These are phyloP conservation scores for Microcebus tavaratra DNA, from an alignment of 2,113 vertebrate genomes.

Conservation along the genomic window DNA sequence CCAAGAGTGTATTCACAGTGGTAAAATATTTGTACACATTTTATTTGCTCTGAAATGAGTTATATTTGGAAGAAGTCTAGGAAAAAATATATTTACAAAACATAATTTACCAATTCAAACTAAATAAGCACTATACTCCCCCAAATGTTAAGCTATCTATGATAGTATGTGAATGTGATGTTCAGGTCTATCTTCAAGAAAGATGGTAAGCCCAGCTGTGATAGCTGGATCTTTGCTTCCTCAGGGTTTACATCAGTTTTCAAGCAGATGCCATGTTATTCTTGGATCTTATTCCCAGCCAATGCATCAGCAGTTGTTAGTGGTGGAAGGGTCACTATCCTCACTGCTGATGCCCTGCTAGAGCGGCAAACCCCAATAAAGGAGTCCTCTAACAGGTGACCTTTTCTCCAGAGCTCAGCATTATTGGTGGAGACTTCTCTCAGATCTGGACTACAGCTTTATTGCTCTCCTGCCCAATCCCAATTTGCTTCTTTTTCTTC, in stretches of 20 bases:
- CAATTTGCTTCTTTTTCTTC: neutral
- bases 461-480: rapidly evolving
- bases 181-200: neutral
- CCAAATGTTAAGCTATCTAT: neutral
- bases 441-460: neutral
- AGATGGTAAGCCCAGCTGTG: neutral
- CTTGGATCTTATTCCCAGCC: neutral
- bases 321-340: neutral
- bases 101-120: neutral
- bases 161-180: neutral
- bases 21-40: neutral
- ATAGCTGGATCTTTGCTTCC: neutral
- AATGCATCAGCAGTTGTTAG: neutral
- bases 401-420: neutral
- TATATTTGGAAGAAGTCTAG: neutral
- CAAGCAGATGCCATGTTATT: neutral
- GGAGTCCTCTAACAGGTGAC: neutral
- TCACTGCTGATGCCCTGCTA: neutral
- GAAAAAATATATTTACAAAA: neutral
- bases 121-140: neutral
- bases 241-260: neutral
- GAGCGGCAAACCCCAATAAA: neutral
- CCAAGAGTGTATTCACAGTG: neutral
- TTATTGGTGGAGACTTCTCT: neutral
- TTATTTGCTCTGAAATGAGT: neutral